These are phyloP conservation scores for Dendronephthya gigantea DNA, from an alignment of 64 coral and sea anemone species.

Conservation along the genomic window DNA sequence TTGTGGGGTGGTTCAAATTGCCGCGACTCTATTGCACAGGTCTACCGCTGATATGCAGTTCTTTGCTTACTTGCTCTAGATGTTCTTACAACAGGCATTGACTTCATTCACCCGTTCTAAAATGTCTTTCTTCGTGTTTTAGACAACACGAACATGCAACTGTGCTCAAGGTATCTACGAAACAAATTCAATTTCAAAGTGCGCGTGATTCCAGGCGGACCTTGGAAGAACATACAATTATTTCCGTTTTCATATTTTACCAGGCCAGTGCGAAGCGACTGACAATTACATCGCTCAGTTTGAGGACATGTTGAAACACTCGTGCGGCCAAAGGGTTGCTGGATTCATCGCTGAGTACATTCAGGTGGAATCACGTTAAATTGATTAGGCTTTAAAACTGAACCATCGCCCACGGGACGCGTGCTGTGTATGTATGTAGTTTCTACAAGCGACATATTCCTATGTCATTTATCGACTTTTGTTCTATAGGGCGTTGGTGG, in stretches of 20 bases:
- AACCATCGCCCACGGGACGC: too few species aligned
- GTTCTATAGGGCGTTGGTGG: slow-evolving; percentile 76
- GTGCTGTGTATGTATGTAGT: too few species aligned
- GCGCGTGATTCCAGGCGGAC: neutral
- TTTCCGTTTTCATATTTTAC: neutral
- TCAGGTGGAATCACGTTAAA: slow-evolving; percentile 44
- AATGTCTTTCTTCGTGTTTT: neutral
- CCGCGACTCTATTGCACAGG: slow-evolving; percentile 87
- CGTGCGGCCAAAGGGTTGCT: slow-evolving; percentile 62
- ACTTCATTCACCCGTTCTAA: neutral
- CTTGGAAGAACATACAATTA: neutral
- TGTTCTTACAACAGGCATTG: too few species aligned
- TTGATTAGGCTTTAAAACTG: neutral
- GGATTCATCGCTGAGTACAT: slow-evolving; percentile 78
- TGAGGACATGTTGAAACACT: slow-evolving; percentile 71
- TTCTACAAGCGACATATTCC: neutral
- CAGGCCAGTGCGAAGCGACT: slow-evolving; percentile 77
- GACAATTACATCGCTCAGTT: slow-evolving; percentile 80
- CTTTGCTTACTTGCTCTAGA: too few species aligned
- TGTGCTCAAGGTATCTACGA: slow-evolving; percentile 50
- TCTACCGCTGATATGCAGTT: neutral
- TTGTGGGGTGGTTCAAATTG: slow-evolving; percentile 90
- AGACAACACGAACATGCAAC: slow-evolving; percentile 56
- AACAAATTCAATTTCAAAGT: neutral
- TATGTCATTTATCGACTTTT: neutral